Conservation (phyloP, 2,888 invertebrate genomes). For the Dilophus febrilis region DNA sequence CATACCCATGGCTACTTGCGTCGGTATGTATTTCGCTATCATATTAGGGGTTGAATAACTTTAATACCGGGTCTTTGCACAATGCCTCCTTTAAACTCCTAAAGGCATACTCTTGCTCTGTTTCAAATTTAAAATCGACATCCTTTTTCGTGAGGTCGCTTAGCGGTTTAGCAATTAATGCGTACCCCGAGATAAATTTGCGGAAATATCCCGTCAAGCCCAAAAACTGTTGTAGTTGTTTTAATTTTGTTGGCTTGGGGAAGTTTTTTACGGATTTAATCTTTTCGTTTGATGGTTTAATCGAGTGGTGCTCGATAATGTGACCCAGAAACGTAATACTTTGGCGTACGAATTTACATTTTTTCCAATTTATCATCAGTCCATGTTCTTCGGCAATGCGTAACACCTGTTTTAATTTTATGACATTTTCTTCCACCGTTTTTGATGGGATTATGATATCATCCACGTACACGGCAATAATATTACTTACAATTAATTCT, state of each 20-base stretch:
- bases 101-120: too few relatives aligned
- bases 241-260: constrained; percentile 15
- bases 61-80: background rate
- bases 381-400: background rate
- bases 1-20: too few relatives aligned
- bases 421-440: too few relatives aligned
- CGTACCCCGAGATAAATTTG: constrained; percentile 19
- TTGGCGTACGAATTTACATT: constrained; percentile 4
- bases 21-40: too few relatives aligned
- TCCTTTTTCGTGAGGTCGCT: constrained; percentile 14
- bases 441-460: too few relatives aligned
- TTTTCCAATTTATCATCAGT: constrained; percentile 4
- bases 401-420: background rate
- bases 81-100: too few relatives aligned
- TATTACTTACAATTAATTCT: constrained; percentile 5
- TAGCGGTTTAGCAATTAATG: constrained; percentile 18
- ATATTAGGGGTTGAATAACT: constrained; percentile 9
- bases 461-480: constrained; percentile 8
- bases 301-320: constrained; percentile 14
- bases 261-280: constrained; percentile 14
- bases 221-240: constrained; percentile 18
- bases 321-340: constrained; percentile 6
- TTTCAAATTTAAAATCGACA: constrained; percentile 5
- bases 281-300: constrained; percentile 16
- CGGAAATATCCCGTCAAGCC: constrained; percentile 21